Conservation (phyloP, 2,797 vertebrate species). For the Aldrovandia affinis region DNA sequence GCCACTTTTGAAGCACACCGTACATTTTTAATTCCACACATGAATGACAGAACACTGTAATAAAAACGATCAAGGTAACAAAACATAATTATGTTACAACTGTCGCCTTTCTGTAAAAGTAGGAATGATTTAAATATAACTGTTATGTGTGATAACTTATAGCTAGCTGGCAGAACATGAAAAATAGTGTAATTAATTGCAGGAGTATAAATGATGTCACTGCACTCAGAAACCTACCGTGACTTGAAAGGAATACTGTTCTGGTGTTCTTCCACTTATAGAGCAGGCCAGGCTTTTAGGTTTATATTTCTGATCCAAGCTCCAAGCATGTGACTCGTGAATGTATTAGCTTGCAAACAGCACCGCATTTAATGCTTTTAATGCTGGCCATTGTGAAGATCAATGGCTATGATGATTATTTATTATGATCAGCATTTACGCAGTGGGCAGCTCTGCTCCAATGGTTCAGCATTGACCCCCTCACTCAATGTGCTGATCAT, state of each 20-base stretch:
- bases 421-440: not conserved
- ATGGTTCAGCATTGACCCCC: not conserved
- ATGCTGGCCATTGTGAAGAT: not conserved
- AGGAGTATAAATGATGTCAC: constrained; percentile 38
- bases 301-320: not conserved
- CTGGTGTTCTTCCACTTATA: not conserved
- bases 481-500: not conserved
- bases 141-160: constrained; percentile 36
- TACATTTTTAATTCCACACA: constrained; percentile 37
- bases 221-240: not conserved
- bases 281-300: constrained; percentile 1
- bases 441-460: not conserved
- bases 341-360: constrained; percentile 12
- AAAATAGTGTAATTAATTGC: constrained; percentile 30
- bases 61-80: constrained; percentile 37
- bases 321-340: not conserved
- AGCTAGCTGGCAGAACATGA: constrained; percentile 34
- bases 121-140: constrained; percentile 36
- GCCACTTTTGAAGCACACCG: not conserved
- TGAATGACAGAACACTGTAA: constrained; percentile 30
- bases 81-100: constrained; percentile 31
- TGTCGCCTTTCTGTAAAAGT: constrained; percentile 29
- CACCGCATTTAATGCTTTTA: not conserved
- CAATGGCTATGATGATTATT: not conserved
- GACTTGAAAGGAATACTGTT: not conserved